Evolutionary conservation across 1,140 invertebrate species (phyloP).

Genomic region (Drosophila micromelanica): DNA sequence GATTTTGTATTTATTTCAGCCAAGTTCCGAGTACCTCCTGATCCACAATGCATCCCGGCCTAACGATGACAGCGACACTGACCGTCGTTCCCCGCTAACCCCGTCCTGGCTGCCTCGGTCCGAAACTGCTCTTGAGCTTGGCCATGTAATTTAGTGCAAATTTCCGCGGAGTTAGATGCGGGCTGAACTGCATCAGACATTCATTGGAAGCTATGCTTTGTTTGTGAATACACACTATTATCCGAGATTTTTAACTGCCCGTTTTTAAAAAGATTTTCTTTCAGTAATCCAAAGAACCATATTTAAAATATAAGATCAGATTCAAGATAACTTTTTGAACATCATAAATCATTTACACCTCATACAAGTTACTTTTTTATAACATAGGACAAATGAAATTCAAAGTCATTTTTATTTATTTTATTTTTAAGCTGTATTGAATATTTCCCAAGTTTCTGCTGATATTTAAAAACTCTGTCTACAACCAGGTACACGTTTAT

Average conservation of each 20-base stretch:
- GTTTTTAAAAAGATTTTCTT: no score
- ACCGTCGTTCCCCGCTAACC: constrained; percentile 10
- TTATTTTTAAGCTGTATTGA: no score
- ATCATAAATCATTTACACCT: no score
- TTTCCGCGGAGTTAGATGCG: constrained; percentile 53
- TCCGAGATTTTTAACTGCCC: not conserved
- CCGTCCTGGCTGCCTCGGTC: not conserved
- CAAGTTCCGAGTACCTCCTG: constrained; percentile 38
- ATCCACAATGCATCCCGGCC: constrained; percentile 14
- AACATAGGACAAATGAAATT: no score
- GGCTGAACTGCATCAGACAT: not conserved
- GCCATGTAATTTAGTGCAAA: constrained; percentile 39
- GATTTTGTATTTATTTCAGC: constrained; percentile 81
- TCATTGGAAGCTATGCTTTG: not conserved
- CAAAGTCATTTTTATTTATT: no score
- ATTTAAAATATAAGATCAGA: no score
- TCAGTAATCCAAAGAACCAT: no score
- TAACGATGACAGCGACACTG: constrained; percentile 36
- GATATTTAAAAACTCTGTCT: no score
- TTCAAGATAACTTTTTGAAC: no score
- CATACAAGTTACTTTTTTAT: no score
- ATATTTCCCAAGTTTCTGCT: no score
- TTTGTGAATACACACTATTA: not conserved
- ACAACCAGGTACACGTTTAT: not conserved
- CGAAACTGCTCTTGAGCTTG: constrained; percentile 6